These are phyloP conservation scores for Motacilla tschutschensis DNA, from an alignment of 2,113 vertebrate species.

Conservation along the genomic window DNA sequence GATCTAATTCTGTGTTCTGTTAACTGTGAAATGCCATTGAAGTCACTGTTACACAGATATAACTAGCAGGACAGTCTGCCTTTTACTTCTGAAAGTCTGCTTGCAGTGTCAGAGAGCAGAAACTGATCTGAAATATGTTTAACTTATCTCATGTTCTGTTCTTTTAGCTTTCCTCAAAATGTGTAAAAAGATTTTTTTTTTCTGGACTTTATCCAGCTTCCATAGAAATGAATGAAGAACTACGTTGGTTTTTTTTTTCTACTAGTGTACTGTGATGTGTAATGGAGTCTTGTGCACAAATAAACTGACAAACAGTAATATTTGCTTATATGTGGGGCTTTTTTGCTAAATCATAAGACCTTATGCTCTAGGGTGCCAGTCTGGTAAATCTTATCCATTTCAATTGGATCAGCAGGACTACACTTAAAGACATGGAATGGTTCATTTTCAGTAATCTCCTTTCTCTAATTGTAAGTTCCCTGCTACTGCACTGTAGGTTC, in stretches of 20 bases:
- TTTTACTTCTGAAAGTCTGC: constrained; percentile 4
- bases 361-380: background rate
- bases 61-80: background rate
- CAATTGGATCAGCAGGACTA: constrained; percentile 11
- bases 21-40: constrained; percentile 16
- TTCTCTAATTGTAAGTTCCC: constrained; percentile 26
- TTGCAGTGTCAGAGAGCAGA: background rate
- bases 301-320: background rate
- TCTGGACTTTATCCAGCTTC: background rate
- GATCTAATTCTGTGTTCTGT: background rate
- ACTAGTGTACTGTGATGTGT: background rate
- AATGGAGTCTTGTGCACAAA: background rate
- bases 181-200: background rate
- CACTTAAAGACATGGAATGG: background rate
- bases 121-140: constrained; percentile 4
- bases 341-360: background rate
- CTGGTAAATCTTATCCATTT: constrained; percentile 19
- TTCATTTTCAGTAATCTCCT: constrained; percentile 28
- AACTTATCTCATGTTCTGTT: background rate
- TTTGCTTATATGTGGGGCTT: background rate
- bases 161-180: background rate
- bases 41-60: background rate
- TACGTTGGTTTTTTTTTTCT: background rate
- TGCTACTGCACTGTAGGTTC: background rate
- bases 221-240: background rate